These are phyloP conservation scores for Trididemnum miniatum DNA, from an alignment of 23 tunicate genomes.

Conservation along the genomic window DNA sequence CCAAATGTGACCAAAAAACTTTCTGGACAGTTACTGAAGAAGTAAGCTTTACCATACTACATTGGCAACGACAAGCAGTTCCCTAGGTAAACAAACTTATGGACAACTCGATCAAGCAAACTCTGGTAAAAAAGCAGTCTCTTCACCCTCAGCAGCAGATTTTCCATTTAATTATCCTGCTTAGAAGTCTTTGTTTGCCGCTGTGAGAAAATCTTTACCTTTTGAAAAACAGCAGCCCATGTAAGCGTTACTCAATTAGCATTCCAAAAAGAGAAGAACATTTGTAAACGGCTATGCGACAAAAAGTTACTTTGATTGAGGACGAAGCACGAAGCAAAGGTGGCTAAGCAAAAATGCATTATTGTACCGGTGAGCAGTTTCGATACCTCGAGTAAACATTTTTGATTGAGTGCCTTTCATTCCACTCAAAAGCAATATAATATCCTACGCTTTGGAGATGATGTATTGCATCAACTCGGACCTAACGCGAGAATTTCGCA, in stretches of 20 bases:
- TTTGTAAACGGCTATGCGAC: neutral
- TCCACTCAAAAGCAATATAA: too few species aligned
- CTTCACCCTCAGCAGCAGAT: conserved; percentile 2
- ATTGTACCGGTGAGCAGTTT: conserved; percentile 17
- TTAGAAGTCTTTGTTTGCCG: conserved; percentile 13
- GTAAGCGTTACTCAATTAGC: conserved; percentile 18
- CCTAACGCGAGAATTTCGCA: too few species aligned
- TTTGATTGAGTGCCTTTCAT: conserved; percentile 11
- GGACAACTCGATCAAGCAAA: neutral
- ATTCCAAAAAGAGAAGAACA: conserved; percentile 12
- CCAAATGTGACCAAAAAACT: neutral
- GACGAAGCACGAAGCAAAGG: conserved; percentile 7
- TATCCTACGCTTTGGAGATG: too few species aligned
- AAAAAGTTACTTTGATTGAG: neutral
- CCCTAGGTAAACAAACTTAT: neutral
- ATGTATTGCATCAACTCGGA: too few species aligned
- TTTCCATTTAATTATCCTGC: conserved; percentile 22
- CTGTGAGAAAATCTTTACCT: conserved; percentile 9
- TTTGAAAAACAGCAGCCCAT: conserved; percentile 10
- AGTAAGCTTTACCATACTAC: neutral
- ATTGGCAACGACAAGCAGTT: neutral
- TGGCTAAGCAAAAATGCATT: conserved; percentile 23
- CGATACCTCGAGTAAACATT: conserved; percentile 17
- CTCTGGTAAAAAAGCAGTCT: neutral
- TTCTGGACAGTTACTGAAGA: neutral